These are phyloP conservation scores for Drosophila rhopaloa DNA, from an alignment of 1,140 invertebrate species.

Conservation along the genomic window DNA sequence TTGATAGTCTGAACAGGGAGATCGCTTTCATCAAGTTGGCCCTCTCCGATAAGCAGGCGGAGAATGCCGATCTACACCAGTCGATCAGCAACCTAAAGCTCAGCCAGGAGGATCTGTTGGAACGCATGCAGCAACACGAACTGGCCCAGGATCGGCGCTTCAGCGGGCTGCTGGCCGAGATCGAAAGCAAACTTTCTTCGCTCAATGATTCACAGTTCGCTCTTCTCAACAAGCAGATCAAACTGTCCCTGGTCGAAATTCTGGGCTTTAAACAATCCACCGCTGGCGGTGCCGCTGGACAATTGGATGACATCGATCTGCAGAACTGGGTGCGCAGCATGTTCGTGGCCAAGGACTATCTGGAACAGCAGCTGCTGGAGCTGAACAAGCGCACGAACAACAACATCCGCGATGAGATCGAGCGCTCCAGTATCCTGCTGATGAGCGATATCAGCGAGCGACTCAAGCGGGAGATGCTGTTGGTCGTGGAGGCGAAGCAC, in stretches of 20 bases:
- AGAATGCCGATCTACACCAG: conserved; percentile 78
- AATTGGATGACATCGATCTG: conserved; percentile 69
- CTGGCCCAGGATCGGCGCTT: conserved; percentile 71
- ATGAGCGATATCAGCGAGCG: conserved; percentile 81
- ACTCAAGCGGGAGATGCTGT: conserved; percentile 73
- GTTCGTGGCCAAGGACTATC: conserved; percentile 83
- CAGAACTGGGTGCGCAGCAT: conserved; percentile 81
- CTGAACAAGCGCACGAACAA: conserved; percentile 68
- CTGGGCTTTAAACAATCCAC: conserved; percentile 71
- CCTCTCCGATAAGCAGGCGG: conserved; percentile 71
- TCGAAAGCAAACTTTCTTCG: conserved; percentile 65
- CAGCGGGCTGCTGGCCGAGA: conserved; percentile 63
- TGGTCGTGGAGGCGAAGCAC: conserved; percentile 66
- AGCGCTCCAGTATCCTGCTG: conserved; percentile 74
- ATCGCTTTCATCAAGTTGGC: conserved; percentile 84
- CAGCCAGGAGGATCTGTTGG: conserved; percentile 66
- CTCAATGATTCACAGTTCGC: conserved; percentile 69
- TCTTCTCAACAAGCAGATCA: conserved; percentile 78
- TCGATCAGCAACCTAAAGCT: conserved; percentile 66
- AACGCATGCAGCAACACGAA: conserved; percentile 67
- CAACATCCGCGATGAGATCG: conserved; percentile 73
- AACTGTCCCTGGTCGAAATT: conserved; percentile 77
- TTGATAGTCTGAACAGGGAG: conserved; percentile 84
- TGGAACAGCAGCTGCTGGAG: conserved; percentile 73
- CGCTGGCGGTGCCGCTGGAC: conserved; percentile 16